phyloP scores from a whole-genome alignment of 2,113 vertebrate species.

The Leptosomus discolor region DNA sequence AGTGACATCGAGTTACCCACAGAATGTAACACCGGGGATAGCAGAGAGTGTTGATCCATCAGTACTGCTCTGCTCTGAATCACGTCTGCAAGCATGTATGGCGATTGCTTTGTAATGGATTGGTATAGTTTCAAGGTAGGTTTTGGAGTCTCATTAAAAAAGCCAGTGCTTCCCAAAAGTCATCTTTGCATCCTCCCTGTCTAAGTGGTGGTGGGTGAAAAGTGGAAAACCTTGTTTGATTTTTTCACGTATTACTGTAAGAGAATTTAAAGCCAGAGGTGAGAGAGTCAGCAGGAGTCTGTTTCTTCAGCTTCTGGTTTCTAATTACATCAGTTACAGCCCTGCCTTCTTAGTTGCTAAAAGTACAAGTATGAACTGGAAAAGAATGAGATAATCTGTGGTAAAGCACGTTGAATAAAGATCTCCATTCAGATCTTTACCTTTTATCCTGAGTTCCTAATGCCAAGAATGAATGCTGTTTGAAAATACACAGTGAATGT shows the following conservation, averaged over 20 bases:
- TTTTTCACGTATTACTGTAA: slow-evolving; percentile 41
- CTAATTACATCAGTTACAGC: slow-evolving; percentile 68
- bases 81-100: fast-evolving
- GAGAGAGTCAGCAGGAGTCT: slow-evolving; percentile 36
- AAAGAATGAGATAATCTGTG: slow-evolving; percentile 82
- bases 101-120: neutral
- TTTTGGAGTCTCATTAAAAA: neutral
- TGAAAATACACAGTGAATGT: slow-evolving; percentile 82
- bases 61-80: neutral
- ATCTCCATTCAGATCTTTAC: slow-evolving; percentile 84
- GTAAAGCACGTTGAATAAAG: slow-evolving; percentile 85
- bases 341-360: slow-evolving; percentile 63
- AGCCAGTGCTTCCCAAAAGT: neutral
- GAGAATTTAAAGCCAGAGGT: slow-evolving; percentile 43
- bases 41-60: neutral
- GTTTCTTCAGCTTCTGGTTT: slow-evolving; percentile 66
- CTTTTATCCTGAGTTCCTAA: slow-evolving; percentile 82
- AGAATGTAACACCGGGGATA: neutral
- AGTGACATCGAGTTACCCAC: neutral
- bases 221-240: slow-evolving; percentile 17
- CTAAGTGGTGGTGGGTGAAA: neutral
- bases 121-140: neutral
- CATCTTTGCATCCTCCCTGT: neutral
- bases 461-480: slow-evolving; percentile 83
- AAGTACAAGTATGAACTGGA: slow-evolving; percentile 81